Evolutionary conservation across 1,140 invertebrate genomes (phyloP), one percentile per base, ranked within the genome.

Genomic region (Heliconius eleuchia): DNA sequence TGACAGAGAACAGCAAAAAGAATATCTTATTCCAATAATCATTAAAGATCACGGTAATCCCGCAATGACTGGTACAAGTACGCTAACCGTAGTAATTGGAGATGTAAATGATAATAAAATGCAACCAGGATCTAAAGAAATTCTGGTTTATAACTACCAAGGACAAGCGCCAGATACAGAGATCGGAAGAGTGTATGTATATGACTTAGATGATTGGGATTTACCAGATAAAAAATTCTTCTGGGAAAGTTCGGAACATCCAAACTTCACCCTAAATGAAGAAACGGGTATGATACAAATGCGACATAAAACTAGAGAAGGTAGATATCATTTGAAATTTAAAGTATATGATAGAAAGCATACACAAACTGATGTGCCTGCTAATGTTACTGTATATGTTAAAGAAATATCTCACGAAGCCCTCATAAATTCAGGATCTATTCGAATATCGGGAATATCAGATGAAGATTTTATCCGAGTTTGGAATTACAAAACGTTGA

Each of bases 141-240:
- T 99, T 83, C 97, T 99, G 90, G 98, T 99, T 0, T 99, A 99
- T 92, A 99, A 99, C 93, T 99, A 99, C 78, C 96, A 99, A 96
- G 98, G 98, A 72, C 97, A 98, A 94, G 97, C 98, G 81, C 98
- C 98, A 2, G 97, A 99, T 84, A 98, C 98, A 0, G 97, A 98
- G 92, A 98, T 99, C 81, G 99, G 99, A 37, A 95, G 98, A 80
- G 99, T 99, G 3, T 99, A 99, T 91, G 98, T 99, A 0, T 98
- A 98, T 90, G 99, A 99, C 95, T 94, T 98, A 70, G 99, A 99
- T 92, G 99, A 99, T 90, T 99, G 98, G 99, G 99, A 99, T 95
- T 92, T 99, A 80, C 97, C 98, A 0, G 99, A 99, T 90, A 99
- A 99, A 90, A 98, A 98, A 87, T 99, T 99, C 95, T 98, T 98